Percentiles rank a stretch among this genome's conserved stretches.
These are phyloP conservation scores for Plotosus lineatus DNA, from an alignment of 2,113 vertebrate genomes.

Conservation along the genomic window DNA sequence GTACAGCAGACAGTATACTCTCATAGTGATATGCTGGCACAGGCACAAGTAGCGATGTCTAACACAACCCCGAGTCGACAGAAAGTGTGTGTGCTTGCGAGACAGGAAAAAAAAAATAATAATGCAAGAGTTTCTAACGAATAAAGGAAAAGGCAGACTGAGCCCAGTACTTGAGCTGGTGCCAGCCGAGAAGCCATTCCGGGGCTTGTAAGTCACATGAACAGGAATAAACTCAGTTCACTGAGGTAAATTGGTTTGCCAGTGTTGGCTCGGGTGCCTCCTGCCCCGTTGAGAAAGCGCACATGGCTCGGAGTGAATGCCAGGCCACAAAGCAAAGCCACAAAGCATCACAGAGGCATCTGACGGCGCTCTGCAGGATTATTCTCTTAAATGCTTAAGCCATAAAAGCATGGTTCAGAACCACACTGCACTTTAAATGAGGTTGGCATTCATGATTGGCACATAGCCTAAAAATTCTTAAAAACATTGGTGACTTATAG, in stretches of 20 bases:
- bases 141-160: background rate
- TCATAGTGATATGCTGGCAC: background rate
- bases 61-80: background rate
- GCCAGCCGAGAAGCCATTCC: background rate
- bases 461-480: conserved; percentile 34
- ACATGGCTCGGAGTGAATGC: conserved; percentile 24
- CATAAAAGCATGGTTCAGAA: conserved; percentile 20
- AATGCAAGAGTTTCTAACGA: background rate
- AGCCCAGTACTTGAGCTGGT: background rate
- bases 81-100: background rate
- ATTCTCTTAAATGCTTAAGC: conserved; percentile 56
- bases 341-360: conserved; percentile 16
- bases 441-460: conserved; percentile 56
- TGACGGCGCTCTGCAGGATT: conserved; percentile 49
- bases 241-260: background rate
- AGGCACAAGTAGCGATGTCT: too few species aligned
- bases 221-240: background rate
- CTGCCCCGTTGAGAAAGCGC: background rate
- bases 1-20: background rate
- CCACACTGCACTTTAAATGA: conserved; percentile 26
- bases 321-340: background rate
- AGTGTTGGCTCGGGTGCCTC: background rate
- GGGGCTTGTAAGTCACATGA: background rate
- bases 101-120: background rate
- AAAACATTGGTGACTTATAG: background rate